Evolutionary conservation across 1,140 invertebrate genomes (phyloP).

Genomic region (Drosophila grimshawi): DNA sequence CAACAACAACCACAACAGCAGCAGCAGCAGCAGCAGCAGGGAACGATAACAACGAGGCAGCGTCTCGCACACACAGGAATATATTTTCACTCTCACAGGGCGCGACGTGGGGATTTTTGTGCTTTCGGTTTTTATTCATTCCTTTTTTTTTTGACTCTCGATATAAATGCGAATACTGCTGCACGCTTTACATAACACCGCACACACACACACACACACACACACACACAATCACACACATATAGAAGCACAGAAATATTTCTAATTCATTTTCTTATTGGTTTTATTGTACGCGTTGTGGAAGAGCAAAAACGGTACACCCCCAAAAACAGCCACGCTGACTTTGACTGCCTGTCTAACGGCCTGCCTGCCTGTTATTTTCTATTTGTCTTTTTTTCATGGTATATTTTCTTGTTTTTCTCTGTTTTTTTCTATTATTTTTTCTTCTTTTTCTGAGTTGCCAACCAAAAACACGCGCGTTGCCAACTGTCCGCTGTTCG

Average conservation of each 20-base stretch:
- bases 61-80: conserved; percentile 47
- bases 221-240: not conserved
- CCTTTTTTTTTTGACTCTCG: conserved; percentile 17
- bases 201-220: conserved; percentile 8
- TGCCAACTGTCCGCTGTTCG: conserved; percentile 54
- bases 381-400: conserved; percentile 10
- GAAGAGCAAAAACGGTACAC: conserved; percentile 18
- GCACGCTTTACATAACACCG: conserved; percentile 24
- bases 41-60: conserved; percentile 30
- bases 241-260: conserved; percentile 46
- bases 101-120: conserved; percentile 26
- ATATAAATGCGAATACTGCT: conserved; percentile 11
- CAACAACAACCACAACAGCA: conserved; percentile 39
- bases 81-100: conserved; percentile 77
- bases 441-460: conserved; percentile 57
- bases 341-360: conserved; percentile 1
- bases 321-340: conserved; percentile 29
- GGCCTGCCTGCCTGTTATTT: not conserved
- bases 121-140: conserved; percentile 28
- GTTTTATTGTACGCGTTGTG: conserved; percentile 66
- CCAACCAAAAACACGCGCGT: conserved; percentile 62
- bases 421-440: not conserved
- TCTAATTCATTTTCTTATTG: conserved; percentile 78
- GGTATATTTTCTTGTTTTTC: not conserved
- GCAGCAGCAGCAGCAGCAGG: conserved; percentile 36